Base-by-base conservation (phyloP, 2,113 vertebrate species). In the Tragelaphus scriptus region DNA sequence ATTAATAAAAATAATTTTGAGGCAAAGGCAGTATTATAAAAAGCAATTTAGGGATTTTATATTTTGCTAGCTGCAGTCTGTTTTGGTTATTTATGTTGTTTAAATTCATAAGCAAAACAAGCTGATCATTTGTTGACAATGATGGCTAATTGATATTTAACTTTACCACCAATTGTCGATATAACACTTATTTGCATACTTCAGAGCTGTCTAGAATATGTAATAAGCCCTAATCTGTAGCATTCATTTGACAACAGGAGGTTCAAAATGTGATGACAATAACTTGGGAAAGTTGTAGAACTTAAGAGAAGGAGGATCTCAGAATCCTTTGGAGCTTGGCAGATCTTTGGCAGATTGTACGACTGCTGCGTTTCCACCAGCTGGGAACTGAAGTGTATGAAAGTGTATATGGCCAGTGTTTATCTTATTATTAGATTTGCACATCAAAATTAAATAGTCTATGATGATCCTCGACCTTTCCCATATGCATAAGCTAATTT, bases 391-490 rank as follows among this genome's bases (percentile, higher is more conserved):
- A 90, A 93, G 49, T 68, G 68, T 71, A 71, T 0, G 0, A 68
- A 94, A 53, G 90, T 58, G 65, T 63, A 11, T 68, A 92, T 91
- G 80, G 49, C 84, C 90, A 96, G 40, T 44, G 53, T 56, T 96
- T 81, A 95, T 94, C 92, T 98, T 97, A 95, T 59, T 55, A 51
- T 89, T 94, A 94, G 26, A 96, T 93, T 85, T 93, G 86, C 36
- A 91, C 21, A 26, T 87, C 87, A 84, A 97, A 98, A 98, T 86
- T 96, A 89, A 93, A 77, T 88, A 90, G 80, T 95, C 77, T 88
- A 2, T 77, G 85, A 53, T 88, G 82, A 79, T 86, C 87, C 53
- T 81, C 40, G 88, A 79, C 53, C 21, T 88, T 97, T 25, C 63
- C 36, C 40, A 81, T 26, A 81, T 55, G 88, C 85, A 88, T n/a